Evolutionary conservation across 2,113 vertebrate genomes (phyloP).

Genomic region (Salminus brasiliensis): DNA sequence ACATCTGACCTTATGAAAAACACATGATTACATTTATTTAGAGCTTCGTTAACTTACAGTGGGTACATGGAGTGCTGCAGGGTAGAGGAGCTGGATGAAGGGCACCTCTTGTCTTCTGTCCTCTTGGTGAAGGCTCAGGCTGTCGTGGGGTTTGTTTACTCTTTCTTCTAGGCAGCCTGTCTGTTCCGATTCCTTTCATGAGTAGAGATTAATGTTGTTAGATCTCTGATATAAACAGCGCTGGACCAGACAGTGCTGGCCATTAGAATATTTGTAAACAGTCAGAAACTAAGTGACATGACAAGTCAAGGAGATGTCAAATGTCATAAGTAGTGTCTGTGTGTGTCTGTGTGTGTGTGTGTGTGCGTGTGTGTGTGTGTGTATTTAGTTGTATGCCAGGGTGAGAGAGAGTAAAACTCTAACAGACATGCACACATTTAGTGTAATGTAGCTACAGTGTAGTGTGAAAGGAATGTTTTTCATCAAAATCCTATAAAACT

Average conservation of each 20-base stretch:
- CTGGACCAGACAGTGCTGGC: constrained; percentile 20
- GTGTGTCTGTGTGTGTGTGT: too few species aligned
- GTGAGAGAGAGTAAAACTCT: too few species aligned
- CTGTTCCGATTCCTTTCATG: constrained; percentile 47
- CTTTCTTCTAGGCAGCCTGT: constrained; percentile 41
- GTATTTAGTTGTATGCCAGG: too few species aligned
- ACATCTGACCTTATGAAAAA: too few species aligned
- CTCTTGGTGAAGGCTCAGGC: constrained; percentile 25
- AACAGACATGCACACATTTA: neutral
- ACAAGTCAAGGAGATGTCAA: constrained; percentile 36
- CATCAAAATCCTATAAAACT: too few species aligned
- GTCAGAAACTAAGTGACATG: constrained; percentile 34
- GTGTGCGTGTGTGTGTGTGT: too few species aligned
- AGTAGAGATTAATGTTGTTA: constrained; percentile 39
- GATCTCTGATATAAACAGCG: constrained; percentile 48
- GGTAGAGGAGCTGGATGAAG: neutral
- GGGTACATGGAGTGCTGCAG: neutral
- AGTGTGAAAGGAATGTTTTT: too few species aligned
- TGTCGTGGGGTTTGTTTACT: constrained; percentile 43
- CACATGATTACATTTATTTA: too few species aligned
- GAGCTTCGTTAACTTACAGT: too few species aligned
- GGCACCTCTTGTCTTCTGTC: constrained; percentile 33
- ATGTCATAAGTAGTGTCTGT: neutral
- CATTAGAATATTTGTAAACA: constrained; percentile 50
- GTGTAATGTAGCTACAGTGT: neutral